phyloP scores from a whole-genome alignment of 2,888 invertebrate species.

The Eilema griseolum region DNA sequence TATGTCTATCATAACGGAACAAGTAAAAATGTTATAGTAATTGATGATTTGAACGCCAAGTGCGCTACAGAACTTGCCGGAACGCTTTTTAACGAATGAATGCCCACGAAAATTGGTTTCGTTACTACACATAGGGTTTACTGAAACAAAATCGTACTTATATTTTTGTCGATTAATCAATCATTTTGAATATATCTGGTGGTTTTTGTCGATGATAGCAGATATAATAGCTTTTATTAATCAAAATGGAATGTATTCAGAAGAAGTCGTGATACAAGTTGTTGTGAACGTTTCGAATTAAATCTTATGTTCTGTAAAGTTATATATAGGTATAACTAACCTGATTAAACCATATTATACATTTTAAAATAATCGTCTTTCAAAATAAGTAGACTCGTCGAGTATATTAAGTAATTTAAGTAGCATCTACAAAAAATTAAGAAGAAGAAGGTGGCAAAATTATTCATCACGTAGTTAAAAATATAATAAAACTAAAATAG shows the following conservation, averaged over 20 bases:
- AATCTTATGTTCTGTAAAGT: too few species aligned
- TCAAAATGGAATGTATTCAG: not conserved
- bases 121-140: conserved; percentile 41
- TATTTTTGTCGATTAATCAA: conserved; percentile 43
- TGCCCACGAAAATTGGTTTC: conserved; percentile 57
- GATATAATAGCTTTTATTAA: not conserved
- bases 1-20: conserved; percentile 27
- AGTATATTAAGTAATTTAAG: too few species aligned
- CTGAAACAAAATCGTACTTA: conserved; percentile 28
- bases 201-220: conserved; percentile 8
- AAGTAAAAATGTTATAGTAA: conserved; percentile 62
- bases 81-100: conserved; percentile 58
- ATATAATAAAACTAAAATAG: too few species aligned
- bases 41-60: conserved; percentile 60
- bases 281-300: too few species aligned
- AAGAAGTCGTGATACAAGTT: too few species aligned
- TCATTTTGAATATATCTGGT: conserved; percentile 15
- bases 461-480: too few species aligned
- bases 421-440: too few species aligned
- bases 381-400: too few species aligned
- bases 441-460: too few species aligned
- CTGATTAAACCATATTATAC: too few species aligned
- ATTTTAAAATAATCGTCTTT: too few species aligned
- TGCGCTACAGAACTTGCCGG: conserved; percentile 56
- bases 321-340: too few species aligned